Evolutionary conservation across 35 echinoderm and acorn worm species (phyloP), one percentile per base, ranked within the genome.

Genomic region (Apostichopus japonicus): DNA sequence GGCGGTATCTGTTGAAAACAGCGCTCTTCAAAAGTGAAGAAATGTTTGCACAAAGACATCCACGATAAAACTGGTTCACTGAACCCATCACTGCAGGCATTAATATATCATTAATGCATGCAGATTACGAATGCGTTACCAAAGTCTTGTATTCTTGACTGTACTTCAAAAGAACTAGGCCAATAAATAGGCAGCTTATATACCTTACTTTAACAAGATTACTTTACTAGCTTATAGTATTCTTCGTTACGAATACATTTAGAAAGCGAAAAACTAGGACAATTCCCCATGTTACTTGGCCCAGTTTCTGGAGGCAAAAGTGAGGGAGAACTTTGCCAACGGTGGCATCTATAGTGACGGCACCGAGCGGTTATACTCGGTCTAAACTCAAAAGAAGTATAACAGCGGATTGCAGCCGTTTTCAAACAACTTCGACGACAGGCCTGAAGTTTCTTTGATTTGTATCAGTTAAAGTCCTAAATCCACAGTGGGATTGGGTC

Each of bases 171-270:
- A 75, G 16, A 75, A 75, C 71, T 75, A 75, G 71, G 71, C 71
- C 71, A 75, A 75, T 75, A 75, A 75, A 19, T 75, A 23, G 71
- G 71, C 17, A 75, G 71, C 71, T 75, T 75, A 75, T 23, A 19
- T n/a, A 14, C 71, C 17, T 75, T 75, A 19, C 71, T 75, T 75
- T 75, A 75, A 75, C 71, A 75, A 75, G 71, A 75, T 75, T 75
- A 75, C 71, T n/a, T 75, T 75, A 75, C 71, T 75, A 75, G 14
- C 7, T 13, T 14, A 19, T n/a, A 75, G 71, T 75, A 23, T 75
- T 15, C 71, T 75, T 75, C 15, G 71, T 75, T 75, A 75, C 14
- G 17, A n/a, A 75, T 19, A 75, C 17, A 75, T 75, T 23, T 75
- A n/a, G 6, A 75, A 75, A 75, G 17, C 19, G 71, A 75, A 19